Evolutionary conservation across 2,888 invertebrate genomes (phyloP).

Genomic region (Zaprionus obscuricornis): DNA sequence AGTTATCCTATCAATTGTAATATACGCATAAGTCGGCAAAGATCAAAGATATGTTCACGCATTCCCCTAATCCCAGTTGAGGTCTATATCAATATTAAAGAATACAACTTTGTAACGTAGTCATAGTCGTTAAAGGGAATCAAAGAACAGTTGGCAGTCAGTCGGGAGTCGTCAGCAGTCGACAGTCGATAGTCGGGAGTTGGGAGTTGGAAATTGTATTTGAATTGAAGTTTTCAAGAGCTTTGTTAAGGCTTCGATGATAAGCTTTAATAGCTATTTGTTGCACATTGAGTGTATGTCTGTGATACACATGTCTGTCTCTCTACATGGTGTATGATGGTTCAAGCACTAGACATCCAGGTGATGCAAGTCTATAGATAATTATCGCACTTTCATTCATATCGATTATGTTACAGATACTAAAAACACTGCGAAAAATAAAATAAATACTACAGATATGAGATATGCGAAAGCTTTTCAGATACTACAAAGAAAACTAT

Average conservation of each 20-base stretch:
- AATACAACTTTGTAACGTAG: constrained; percentile 5
- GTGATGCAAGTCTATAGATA: constrained; percentile 6
- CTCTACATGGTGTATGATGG: not conserved
- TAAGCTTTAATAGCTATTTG: constrained; percentile 70
- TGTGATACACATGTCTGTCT: constrained; percentile 27
- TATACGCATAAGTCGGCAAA: constrained; percentile 47
- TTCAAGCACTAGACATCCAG: no score
- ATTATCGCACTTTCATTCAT: constrained; percentile 27
- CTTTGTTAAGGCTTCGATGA: constrained; percentile 50
- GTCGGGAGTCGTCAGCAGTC: constrained; percentile 12
- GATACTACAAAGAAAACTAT: no score
- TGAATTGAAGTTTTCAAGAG: constrained; percentile 38
- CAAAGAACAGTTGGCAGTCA: constrained; percentile 20
- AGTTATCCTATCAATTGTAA: constrained; percentile 30
- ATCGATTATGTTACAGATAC: not conserved
- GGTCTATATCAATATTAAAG: constrained; percentile 75
- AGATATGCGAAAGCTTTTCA: no score
- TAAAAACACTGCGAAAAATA: constrained; percentile 15
- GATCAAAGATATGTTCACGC: constrained; percentile 69
- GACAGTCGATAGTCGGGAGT: constrained; percentile 23
- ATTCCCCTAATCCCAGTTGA: constrained; percentile 82
- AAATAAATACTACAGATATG: no score
- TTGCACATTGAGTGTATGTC: constrained; percentile 40
- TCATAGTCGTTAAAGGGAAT: not conserved
- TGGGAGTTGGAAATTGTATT: constrained; percentile 11